These are phyloP conservation scores for Pachymerium ferrugineum DNA, from an alignment of 2,888 invertebrate species.

Conservation along the genomic window DNA sequence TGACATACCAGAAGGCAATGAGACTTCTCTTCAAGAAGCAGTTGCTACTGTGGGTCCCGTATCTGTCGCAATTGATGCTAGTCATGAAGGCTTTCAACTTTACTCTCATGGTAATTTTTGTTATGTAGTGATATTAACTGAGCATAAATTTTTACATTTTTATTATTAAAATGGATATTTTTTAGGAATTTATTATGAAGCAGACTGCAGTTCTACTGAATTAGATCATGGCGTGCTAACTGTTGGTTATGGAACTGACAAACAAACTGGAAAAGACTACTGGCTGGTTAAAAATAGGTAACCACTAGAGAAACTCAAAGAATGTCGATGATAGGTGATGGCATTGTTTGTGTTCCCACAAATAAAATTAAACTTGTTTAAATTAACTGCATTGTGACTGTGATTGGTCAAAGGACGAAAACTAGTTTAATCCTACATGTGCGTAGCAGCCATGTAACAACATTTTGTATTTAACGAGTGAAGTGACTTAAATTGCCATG, in stretches of 20 bases:
- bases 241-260: slow-evolving; percentile 69
- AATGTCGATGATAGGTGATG: not conserved
- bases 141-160: slow-evolving; percentile 76
- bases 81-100: slow-evolving; percentile 76
- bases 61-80: slow-evolving; percentile 84
- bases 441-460: too few relatives aligned
- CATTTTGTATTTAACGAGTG: too few relatives aligned
- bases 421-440: too few relatives aligned
- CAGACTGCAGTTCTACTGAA: slow-evolving; percentile 61
- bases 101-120: slow-evolving; percentile 51
- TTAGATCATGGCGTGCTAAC: slow-evolving; percentile 82
- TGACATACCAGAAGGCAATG: slow-evolving; percentile 67
- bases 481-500: too few relatives aligned
- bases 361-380: not conserved
- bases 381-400: not conserved
- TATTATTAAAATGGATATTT: slow-evolving; percentile 51
- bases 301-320: not conserved
- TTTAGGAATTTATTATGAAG: slow-evolving; percentile 68
- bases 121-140: slow-evolving; percentile 89
- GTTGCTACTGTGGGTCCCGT: slow-evolving; percentile 79
- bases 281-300: slow-evolving; percentile 74
- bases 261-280: slow-evolving; percentile 60
- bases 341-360: not conserved
- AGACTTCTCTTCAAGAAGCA: slow-evolving; percentile 66
- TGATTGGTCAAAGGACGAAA: too few relatives aligned